These are phyloP conservation scores for rabbit (Oryctolagus cuniculus) DNA, from an alignment of 2,113 vertebrate genomes.

Conservation along the genomic window mOryCun1.1 NC_091449.1:23995001-23995500, in stretches of 20 bases:
- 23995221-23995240: slow-evolving; percentile 87
- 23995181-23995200: slow-evolving; percentile 86
- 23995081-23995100: slow-evolving; percentile 84
- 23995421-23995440: slow-evolving; percentile 54
- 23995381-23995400: slow-evolving; percentile 63
- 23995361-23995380: slow-evolving; percentile 72
- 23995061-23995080: slow-evolving; percentile 84
- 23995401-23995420: slow-evolving; percentile 70
- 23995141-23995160: slow-evolving; percentile 85
- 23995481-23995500: slow-evolving; percentile 71
- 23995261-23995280: slow-evolving; percentile 88
- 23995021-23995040: slow-evolving; percentile 83
- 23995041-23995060: slow-evolving; percentile 85
- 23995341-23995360: slow-evolving; percentile 79
- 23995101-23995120: slow-evolving; percentile 85
- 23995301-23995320: slow-evolving; percentile 81
- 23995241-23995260: slow-evolving; percentile 85
- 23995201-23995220: slow-evolving; percentile 85
- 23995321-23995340: slow-evolving; percentile 78
- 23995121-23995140: slow-evolving; percentile 89
- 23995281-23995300: slow-evolving; percentile 84
- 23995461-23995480: slow-evolving; percentile 58
- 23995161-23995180: slow-evolving; percentile 89
- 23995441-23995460: slow-evolving; percentile 57
- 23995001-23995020: slow-evolving; percentile 82